These are phyloP conservation scores for Lamprotornis superbus DNA, from an alignment of 2,113 vertebrate species.

Conservation along the genomic window DNA sequence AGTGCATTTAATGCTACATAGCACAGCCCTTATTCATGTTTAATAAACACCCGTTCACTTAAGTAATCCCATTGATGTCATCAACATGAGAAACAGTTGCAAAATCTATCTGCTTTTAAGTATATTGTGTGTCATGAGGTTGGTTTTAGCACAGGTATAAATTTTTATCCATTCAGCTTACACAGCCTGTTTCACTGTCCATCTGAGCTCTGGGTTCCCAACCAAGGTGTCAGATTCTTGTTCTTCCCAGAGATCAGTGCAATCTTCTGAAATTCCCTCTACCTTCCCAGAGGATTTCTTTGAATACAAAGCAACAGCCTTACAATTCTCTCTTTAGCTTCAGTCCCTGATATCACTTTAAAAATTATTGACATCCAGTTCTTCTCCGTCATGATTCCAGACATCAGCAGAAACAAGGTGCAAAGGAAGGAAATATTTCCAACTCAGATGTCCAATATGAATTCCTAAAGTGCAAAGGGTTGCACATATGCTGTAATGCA, in stretches of 20 bases:
- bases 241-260: neutral
- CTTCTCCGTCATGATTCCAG: neutral
- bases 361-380: neutral
- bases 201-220: neutral
- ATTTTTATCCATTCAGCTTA: neutral
- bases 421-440: conserved; percentile 17
- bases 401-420: neutral
- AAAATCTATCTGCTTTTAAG: conserved; percentile 22
- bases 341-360: neutral
- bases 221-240: neutral
- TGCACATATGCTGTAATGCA: neutral
- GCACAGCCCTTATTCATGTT: conserved; percentile 19
- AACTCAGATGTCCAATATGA: neutral
- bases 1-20: conserved; percentile 24
- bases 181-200: neutral
- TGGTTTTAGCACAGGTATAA: accelerated
- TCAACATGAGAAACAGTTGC: conserved; percentile 7
- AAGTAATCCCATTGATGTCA: conserved; percentile 41
- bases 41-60: conserved; percentile 2
- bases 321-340: neutral
- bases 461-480: conserved; percentile 8
- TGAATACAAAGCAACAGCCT: neutral
- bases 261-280: neutral
- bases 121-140: neutral
- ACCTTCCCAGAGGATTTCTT: neutral